Evolutionary conservation across 1,140 invertebrate genomes (phyloP).

Genomic region (Nasonia longicornis): DNA sequence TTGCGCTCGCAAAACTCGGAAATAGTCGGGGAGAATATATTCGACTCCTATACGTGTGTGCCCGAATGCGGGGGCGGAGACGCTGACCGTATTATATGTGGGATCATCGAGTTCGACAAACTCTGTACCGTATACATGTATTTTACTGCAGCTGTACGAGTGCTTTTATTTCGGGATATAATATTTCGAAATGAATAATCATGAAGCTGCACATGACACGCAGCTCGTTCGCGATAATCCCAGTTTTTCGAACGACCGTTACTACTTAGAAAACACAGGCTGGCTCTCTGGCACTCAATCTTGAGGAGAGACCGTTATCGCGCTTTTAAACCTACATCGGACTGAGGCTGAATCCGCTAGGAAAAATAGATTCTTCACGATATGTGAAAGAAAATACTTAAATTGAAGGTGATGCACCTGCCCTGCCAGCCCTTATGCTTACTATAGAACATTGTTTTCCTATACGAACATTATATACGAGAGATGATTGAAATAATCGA

Average conservation of each 20-base stretch:
- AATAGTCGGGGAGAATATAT: neutral
- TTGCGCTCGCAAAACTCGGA: slow-evolving; percentile 9
- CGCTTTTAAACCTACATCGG: neutral
- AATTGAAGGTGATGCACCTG: too few relatives aligned
- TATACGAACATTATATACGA: too few relatives aligned
- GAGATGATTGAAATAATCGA: too few relatives aligned
- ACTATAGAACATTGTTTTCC: too few relatives aligned
- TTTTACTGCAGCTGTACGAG: too few relatives aligned
- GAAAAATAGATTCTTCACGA: neutral
- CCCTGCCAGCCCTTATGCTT: too few relatives aligned
- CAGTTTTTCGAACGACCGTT: neutral
- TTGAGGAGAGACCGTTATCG: neutral
- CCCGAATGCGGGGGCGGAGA: too few relatives aligned
- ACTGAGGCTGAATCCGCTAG: neutral
- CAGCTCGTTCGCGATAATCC: neutral
- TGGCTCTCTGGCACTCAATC: neutral
- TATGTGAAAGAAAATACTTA: neutral
- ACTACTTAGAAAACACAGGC: neutral
- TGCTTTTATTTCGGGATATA: too few relatives aligned
- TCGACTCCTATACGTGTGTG: neutral
- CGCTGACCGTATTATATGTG: too few relatives aligned
- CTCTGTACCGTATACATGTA: too few relatives aligned
- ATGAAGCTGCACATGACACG: neutral
- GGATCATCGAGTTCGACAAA: too few relatives aligned
- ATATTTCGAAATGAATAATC: neutral